Evolutionary conservation across 2,888 invertebrate genomes (phyloP).

Genomic region (Monopis laevigella): DNA sequence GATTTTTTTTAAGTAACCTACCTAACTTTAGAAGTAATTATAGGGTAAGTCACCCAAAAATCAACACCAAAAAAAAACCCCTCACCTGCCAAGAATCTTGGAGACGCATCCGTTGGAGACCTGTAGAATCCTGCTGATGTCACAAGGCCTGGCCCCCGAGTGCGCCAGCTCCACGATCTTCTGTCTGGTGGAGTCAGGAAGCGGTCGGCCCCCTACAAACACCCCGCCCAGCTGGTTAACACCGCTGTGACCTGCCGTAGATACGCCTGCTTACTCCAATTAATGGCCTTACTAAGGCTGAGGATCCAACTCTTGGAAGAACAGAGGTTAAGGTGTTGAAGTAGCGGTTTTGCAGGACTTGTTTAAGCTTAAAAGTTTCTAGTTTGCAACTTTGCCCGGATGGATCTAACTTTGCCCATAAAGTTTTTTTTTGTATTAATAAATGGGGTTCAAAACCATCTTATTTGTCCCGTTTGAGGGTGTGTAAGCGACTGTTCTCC

Average conservation of each 20-base stretch:
- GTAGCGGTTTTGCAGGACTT: too few species aligned
- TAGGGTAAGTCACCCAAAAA: too few species aligned
- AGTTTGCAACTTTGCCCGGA: too few species aligned
- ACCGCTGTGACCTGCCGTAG: conserved; percentile 91
- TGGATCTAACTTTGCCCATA: too few species aligned
- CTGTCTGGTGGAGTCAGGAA: conserved; percentile 97
- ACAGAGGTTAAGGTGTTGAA: too few species aligned
- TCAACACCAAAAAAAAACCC: background rate
- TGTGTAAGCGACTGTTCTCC: too few species aligned
- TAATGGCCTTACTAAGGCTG: conserved; percentile 30
- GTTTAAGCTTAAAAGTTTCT: too few species aligned
- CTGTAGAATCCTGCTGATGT: conserved; percentile 97
- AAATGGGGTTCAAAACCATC: too few species aligned
- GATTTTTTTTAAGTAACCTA: too few species aligned
- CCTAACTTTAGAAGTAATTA: too few species aligned
- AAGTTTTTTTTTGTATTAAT: too few species aligned
- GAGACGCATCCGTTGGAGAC: conserved; percentile 99
- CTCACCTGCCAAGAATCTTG: conserved; percentile 97
- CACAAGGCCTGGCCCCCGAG: conserved; percentile 96
- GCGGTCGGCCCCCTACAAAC: conserved; percentile 97
- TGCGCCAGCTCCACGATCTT: conserved; percentile 99
- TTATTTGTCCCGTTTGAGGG: too few species aligned
- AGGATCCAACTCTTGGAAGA: background rate
- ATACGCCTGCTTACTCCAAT: conserved; percentile 69
- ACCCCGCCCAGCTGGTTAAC: conserved; percentile 99